Conservation (phyloP, 23 tunicate genomes). For the Ciona savignyi region DNA sequence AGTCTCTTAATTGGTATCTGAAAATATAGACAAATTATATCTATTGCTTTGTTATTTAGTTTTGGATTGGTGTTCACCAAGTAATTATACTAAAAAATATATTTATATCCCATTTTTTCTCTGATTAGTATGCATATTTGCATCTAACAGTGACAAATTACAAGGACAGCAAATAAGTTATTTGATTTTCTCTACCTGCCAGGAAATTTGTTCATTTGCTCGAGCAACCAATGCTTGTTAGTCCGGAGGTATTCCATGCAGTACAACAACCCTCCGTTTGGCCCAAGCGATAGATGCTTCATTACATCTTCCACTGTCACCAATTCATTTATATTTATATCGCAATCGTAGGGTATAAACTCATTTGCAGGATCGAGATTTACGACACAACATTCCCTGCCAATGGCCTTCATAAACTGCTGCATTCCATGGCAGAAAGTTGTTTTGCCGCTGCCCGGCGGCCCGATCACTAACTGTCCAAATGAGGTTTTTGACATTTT, state of each 20-base stretch:
- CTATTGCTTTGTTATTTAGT: no score
- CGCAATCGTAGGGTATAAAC: conserved; percentile 72
- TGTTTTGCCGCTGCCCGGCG: conserved; percentile 97
- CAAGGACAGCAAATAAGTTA: neutral
- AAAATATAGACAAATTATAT: no score
- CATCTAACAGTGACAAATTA: neutral
- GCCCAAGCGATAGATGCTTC: conserved; percentile 86
- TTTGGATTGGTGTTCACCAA: neutral
- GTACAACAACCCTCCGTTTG: conserved; percentile 88
- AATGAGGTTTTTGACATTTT: conserved; percentile 25
- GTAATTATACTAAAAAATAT: no score
- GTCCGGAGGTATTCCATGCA: conserved; percentile 90
- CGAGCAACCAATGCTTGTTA: conserved; percentile 79
- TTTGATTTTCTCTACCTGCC: conserved; percentile 22
- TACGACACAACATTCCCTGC: conserved; percentile 73
- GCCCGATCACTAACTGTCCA: conserved; percentile 97
- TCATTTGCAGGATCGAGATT: conserved; percentile 98
- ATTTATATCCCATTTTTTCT: neutral
- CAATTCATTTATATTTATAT: conserved; percentile 79
- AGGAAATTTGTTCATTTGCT: conserved; percentile 42
- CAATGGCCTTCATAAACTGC: conserved; percentile 66
- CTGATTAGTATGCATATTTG: neutral
- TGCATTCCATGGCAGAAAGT: conserved; percentile 95
- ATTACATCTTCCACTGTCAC: conserved; percentile 91
- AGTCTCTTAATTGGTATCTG: no score